Percentiles rank a stretch among this genome's conserved stretches.
These are phyloP conservation scores for Rhinatrema bivittatum DNA, from an alignment of 2,797 vertebrate genomes.

Conservation along the genomic window DNA sequence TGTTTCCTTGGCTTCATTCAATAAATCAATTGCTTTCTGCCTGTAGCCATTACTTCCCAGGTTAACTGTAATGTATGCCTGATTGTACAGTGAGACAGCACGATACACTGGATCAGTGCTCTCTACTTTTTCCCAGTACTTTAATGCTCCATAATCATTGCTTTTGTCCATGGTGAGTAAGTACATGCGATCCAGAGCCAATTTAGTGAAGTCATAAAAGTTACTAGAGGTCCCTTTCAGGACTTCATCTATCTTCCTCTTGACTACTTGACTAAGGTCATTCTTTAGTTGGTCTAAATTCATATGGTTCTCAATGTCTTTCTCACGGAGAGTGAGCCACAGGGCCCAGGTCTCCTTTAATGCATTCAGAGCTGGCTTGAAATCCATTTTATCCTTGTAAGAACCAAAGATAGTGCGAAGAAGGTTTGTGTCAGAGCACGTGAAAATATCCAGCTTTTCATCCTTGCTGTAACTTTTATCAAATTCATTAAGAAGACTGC, in stretches of 20 bases:
- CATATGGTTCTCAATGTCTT: slow-evolving; percentile 8
- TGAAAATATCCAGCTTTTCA: slow-evolving; percentile 1
- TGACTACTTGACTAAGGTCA: slow-evolving; percentile 3
- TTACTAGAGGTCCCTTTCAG: slow-evolving; percentile 1
- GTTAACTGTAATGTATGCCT: slow-evolving; percentile 24
- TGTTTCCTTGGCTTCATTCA: background rate
- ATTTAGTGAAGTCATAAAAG: slow-evolving; percentile 22
- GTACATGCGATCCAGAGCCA: slow-evolving; percentile 15
- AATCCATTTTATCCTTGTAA: slow-evolving; percentile 6
- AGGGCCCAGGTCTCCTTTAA: slow-evolving; percentile 30
- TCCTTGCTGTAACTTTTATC: slow-evolving; percentile 3
- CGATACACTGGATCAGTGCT: slow-evolving; percentile 9
- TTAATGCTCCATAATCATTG: slow-evolving; percentile 8
- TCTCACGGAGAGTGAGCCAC: slow-evolving; percentile 22
- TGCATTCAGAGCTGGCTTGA: slow-evolving; percentile 17
- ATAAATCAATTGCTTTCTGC: slow-evolving; percentile 1
- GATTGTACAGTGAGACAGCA: slow-evolving; percentile 26
- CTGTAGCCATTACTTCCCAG: slow-evolving; percentile 1
- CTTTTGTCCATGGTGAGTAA: slow-evolving; percentile 9
- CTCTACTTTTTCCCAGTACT: slow-evolving; percentile 10
- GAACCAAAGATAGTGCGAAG: slow-evolving; percentile 8
- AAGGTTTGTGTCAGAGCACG: slow-evolving; percentile 32
- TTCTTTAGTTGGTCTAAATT: background rate
- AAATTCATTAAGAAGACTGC: background rate
- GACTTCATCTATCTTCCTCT: background rate